Base-by-base conservation (phyloP, 2,797 vertebrate species). In the Helostoma temminkii region DNA sequence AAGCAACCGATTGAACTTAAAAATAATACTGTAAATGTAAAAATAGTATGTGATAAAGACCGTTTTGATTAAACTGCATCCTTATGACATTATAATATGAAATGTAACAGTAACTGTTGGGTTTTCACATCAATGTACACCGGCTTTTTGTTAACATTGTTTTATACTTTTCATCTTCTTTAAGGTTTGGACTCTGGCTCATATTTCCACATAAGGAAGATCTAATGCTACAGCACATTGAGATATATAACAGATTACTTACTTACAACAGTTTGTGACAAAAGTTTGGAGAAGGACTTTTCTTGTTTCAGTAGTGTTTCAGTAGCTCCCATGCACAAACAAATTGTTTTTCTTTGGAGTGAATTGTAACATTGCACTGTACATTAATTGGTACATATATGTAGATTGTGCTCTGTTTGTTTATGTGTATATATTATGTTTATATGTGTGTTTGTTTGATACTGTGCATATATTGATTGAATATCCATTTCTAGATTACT, bases 1-100 rank as follows among this genome's bases (percentile, higher is more conserved):
- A 90, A 89, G 90, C 88, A 93, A 78, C 76, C 63, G 59, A 72
- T 64, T 84, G 68, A 88, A 81, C 80, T 82, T 67, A 46, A 50
- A 74, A 72, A 76, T 73, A 74, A 69, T 26, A n/a, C n/a, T n/a
- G n/a, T n/a, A 32, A 8, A 70, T 74, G 55, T 71, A 81, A 76
- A 82, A 67, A 70, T 52, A 45, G 48, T 63, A 36, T 64, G 36
- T 58, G 34, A 61, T 57, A 65, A 54, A 36, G 14, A 47, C 43
- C 7, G 19, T 46, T 83, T 55, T 76, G 59, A 85, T 25, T 75
- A 34, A 74, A 70, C 59, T 70, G 55, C 24, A 43, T 70, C 30
- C 61, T 73, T 50, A 56, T 70, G 37, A 11, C 21, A 32, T 49
- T 54, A 50, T 74, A 41, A 66, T 4, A n/a, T 21, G 68, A 25